Percentiles rank a stretch among this genome's conserved stretches.
Evolutionary conservation across 2,113 vertebrate species (phyloP).

Genomic region (Nansenia antarctica): DNA sequence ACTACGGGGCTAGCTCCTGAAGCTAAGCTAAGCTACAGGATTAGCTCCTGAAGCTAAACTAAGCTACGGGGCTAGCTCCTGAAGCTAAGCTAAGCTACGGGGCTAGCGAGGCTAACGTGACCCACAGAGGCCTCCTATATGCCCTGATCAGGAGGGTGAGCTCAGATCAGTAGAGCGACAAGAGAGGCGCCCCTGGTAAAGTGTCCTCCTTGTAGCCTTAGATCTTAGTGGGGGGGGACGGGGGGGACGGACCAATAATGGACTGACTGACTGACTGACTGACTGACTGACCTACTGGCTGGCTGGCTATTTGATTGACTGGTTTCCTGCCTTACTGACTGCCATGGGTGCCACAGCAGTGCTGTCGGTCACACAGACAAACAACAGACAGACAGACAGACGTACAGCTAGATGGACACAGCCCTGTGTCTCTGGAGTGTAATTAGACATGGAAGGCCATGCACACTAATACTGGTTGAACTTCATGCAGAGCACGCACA

Average conservation of each 20-base stretch:
- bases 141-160: constrained; percentile 38
- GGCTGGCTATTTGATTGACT: constrained; percentile 1
- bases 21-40: too few relatives aligned
- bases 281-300: too few relatives aligned
- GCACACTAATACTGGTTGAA: constrained; percentile 74
- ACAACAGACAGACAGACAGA: constrained; percentile 10
- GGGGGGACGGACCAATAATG: too few relatives aligned
- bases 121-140: constrained; percentile 53
- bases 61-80: too few relatives aligned
- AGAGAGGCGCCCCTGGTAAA: constrained; percentile 20
- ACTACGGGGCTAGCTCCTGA: too few relatives aligned
- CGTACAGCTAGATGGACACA: too few relatives aligned
- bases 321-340: background rate
- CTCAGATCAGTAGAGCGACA: constrained; percentile 63
- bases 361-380: constrained; percentile 41
- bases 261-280: too few relatives aligned
- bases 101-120: constrained; percentile 67
- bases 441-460: constrained; percentile 62
- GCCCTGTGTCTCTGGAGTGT: constrained; percentile 47
- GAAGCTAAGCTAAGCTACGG: too few relatives aligned
- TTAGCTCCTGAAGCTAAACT: too few relatives aligned
- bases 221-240: too few relatives aligned
- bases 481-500: constrained; percentile 26
- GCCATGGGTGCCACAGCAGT: background rate
- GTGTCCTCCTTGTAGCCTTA: constrained; percentile 32